Conservation (phyloP, 2,888 invertebrate genomes). For the Petrophora chlorosata region DNA sequence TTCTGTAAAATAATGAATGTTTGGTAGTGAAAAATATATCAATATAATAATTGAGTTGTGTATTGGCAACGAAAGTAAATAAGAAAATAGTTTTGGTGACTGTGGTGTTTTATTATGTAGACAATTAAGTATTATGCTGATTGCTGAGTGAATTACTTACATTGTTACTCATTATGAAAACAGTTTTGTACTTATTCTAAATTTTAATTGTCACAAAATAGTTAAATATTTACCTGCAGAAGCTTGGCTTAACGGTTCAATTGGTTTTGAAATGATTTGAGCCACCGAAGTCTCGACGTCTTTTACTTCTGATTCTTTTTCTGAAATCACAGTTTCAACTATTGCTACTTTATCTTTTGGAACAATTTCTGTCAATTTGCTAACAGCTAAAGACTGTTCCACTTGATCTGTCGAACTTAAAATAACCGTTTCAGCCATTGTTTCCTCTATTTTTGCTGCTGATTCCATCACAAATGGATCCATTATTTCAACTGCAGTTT, state of each 20-base stretch:
- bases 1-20: conserved; percentile 35
- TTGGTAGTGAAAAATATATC: no score
- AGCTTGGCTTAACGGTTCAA: background rate
- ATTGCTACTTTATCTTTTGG: background rate
- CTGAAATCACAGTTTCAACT: no score
- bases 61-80: no score
- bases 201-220: no score
- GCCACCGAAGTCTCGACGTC: background rate
- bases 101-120: no score
- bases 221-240: conserved; percentile 8
- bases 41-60: no score
- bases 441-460: background rate
- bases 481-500: conserved; percentile 3
- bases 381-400: background rate
- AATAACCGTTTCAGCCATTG: background rate
- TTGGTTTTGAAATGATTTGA: background rate
- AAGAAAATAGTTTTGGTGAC: no score
- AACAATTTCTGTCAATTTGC: background rate
- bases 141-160: no score
- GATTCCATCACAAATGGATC: conserved; percentile 2
- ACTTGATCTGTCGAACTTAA: background rate
- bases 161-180: no score
- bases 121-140: no score
- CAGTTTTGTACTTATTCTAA: no score
- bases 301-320: background rate